Evolutionary conservation across 2,797 vertebrate species (phyloP), one percentile per base, ranked within the genome.

Genomic region (Hapalemur alaotrensis): DNA sequence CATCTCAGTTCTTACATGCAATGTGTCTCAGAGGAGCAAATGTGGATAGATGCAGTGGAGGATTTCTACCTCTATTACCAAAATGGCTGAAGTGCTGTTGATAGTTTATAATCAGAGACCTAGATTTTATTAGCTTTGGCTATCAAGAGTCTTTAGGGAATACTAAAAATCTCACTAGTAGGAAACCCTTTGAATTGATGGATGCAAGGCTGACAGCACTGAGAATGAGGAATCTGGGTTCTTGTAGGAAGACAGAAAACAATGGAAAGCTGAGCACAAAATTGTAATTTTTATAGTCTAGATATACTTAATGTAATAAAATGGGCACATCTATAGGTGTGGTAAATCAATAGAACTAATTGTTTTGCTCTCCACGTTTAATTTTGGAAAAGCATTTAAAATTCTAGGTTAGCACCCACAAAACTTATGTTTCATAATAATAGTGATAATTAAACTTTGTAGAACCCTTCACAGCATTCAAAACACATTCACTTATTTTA

Each of bases 81-180:
- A 96, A 97, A 96, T 52, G 96, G 32, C 79, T 93, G 76, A 86
- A 90, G 14, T 95, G 76, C 0, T 30, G 89, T 30, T 96, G 91
- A 91, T 0, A 57, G 86, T 94, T 97, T 97, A 95, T 93, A 59
- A 94, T 95, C 52, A 52, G 93, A 98, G 65, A 96, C 38, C 52
- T 67, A 92, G 78, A 97, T 97, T 98, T 97, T 97, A 97, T 96
- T 97, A 93, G 73, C 57, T 97, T 93, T 88, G 88, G 70, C 63
- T 86, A 95, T 65, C 89, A 79, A 88, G 28, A 54, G 43, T 94
- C 48, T n/a, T 72, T 41, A 93, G 22, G 61, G 76, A 91, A 95
- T 76, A 83, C 14, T 59, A 41, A 93, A 87, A 84, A 76, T 48
- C 59, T 91, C 70, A 67, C 41, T 93, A 76, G 8, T 48, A 87